Conservation (phyloP, 1,140 invertebrate genomes). For the Camponotus floridanus region DNA sequence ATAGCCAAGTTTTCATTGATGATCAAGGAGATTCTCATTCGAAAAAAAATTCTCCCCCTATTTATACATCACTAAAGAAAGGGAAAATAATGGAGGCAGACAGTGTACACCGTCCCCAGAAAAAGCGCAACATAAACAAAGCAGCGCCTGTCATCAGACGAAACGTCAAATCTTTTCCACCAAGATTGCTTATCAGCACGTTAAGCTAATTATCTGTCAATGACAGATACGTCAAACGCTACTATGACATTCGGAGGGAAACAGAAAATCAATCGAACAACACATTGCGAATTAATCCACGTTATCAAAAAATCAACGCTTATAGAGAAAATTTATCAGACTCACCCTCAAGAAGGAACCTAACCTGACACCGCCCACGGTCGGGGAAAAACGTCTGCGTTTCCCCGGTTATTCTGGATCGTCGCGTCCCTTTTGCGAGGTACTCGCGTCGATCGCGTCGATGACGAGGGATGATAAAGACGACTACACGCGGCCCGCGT, state of each 20-base stretch:
- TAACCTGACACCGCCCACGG: conserved; percentile 75
- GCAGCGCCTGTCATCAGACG: not conserved
- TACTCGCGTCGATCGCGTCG: no score
- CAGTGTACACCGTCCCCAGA: no score
- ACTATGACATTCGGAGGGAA: not conserved
- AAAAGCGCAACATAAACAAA: conserved; percentile 53
- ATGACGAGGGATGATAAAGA: not conserved
- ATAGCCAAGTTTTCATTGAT: not conserved
- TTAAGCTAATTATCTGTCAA: not conserved
- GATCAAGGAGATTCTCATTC: not conserved
- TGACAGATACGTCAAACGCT: not conserved
- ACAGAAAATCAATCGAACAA: conserved; percentile 15
- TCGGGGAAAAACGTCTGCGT: not conserved
- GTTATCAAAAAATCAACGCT: not conserved
- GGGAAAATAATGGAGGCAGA: not conserved
- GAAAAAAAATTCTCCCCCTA: not conserved
- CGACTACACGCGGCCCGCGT: not conserved
- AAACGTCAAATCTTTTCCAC: not conserved
- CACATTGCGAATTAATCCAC: not conserved
- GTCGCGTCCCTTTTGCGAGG: not conserved
- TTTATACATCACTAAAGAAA: not conserved
- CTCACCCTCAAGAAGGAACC: conserved; percentile 69
- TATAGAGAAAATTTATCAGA: conserved; percentile 21
- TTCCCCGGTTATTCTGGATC: not conserved
- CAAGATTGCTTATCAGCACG: not conserved